Evolutionary conservation across 2,113 vertebrate species (phyloP).

Genomic region (Tonatia bakeri): DNA sequence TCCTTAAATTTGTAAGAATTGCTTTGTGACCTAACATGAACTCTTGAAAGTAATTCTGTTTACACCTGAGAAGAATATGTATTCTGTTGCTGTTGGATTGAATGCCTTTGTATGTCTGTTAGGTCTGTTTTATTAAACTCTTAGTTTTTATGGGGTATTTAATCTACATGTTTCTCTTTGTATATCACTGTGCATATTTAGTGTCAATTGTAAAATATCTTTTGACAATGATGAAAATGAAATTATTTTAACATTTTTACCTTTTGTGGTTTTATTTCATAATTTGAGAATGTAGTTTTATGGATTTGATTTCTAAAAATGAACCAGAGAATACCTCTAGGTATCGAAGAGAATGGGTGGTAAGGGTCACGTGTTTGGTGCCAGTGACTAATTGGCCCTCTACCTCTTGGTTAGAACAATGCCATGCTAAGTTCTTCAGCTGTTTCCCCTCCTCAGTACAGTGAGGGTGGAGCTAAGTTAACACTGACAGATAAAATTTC

Average conservation of each 20-base stretch:
- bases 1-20: not conserved
- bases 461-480: not conserved
- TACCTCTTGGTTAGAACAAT: not conserved
- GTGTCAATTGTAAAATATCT: not conserved
- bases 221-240: not conserved
- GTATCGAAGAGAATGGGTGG: not conserved
- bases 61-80: not conserved
- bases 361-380: not conserved
- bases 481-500: not conserved
- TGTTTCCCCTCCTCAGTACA: not conserved
- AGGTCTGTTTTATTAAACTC: not conserved
- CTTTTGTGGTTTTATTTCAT: not conserved
- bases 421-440: not conserved
- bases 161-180: not conserved
- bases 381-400: not conserved
- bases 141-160: not conserved
- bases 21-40: not conserved
- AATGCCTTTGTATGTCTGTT: not conserved
- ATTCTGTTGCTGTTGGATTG: not conserved
- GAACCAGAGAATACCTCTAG: not conserved
- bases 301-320: not conserved
- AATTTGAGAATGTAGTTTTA: constrained; percentile 13
- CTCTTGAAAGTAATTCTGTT: not conserved
- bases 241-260: not conserved
- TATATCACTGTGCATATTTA: not conserved